phyloP scores from a whole-genome alignment of 2,797 vertebrate species.

The Siniperca undulata region DNA sequence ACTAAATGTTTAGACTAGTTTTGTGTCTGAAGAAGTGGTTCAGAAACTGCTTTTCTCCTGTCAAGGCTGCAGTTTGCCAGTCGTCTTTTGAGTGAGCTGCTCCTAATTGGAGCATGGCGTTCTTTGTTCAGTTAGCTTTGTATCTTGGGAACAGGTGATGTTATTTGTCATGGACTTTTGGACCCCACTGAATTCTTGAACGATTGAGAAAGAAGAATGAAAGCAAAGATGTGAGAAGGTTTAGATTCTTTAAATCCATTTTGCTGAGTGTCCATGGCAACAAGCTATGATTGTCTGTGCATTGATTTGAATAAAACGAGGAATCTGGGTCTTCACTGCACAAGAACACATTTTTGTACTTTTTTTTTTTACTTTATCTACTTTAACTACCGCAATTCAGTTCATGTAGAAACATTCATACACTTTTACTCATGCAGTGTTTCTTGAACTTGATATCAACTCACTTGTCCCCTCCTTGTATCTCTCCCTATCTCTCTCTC shows the following conservation, averaged over 20 bases:
- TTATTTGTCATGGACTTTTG: conserved; percentile 39
- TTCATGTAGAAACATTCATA: not conserved
- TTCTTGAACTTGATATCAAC: conserved; percentile 35
- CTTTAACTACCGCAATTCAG: not conserved
- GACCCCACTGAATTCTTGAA: conserved; percentile 27
- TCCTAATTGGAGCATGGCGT: conserved; percentile 47
- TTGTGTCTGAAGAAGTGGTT: conserved; percentile 3
- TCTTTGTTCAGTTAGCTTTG: conserved; percentile 55
- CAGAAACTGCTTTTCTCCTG: conserved; percentile 1
- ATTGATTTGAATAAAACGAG: conserved; percentile 53
- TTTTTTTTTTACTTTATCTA: conserved; percentile 9
- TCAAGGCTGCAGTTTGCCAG: conserved; percentile 34
- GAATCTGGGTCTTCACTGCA: conserved; percentile 31
- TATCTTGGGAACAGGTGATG: conserved; percentile 48
- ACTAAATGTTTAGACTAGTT: conserved; percentile 3
- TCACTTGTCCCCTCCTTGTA: conserved; percentile 22
- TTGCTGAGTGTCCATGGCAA: conserved; percentile 76
- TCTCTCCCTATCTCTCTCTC: conserved; percentile 12
- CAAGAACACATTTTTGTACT: not conserved
- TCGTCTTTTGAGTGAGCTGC: conserved; percentile 5
- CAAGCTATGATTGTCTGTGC: conserved; percentile 52
- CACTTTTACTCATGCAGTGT: conserved; percentile 8
- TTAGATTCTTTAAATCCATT: conserved; percentile 52
- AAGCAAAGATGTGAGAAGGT: conserved; percentile 42
- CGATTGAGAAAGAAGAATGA: conserved; percentile 16